Base-by-base conservation (phyloP, 1,140 invertebrate genomes). In the Heliconius hewitsoni region DNA sequence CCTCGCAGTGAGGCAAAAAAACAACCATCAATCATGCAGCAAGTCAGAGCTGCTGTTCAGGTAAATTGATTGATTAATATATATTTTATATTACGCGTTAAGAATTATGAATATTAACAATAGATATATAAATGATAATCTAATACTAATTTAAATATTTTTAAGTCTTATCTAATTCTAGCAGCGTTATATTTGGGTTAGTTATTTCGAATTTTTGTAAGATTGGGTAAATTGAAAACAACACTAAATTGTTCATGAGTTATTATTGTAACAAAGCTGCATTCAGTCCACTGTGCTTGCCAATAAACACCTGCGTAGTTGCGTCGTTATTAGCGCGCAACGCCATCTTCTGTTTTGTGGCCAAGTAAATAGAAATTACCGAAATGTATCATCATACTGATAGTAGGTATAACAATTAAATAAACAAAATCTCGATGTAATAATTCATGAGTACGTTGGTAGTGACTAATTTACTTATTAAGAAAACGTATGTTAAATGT, bases 1-100 rank as follows among this genome's bases (percentile, higher is more conserved):
- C 81, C 97, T 96, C 84, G 98, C 97, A 94, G 98, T 96, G 89
- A 95, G 81, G 81, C 89, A 73, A 92, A 95, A 88, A 97, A 94
- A 96, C 96, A 91, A 96, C 96, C 85, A 94, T 98, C 94, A 95
- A 98, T 96, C 84, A 95, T 94, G 97, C 97, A 95, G 91, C 95
- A 93, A 86, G 91, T 93, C 66, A 94, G 87, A 87, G 91, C 89
- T 78, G 95, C 91, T 80, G 94, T 95, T 8, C 93, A 94, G 91
- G 92, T 94, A 86, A 77, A 52, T 52, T 19, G 16, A 52, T 19
- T 19, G 5, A 52, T 5, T 52, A 52, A 60, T 60, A 60, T n/a
- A 23, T 57, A 9, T 23, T 46, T 46, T 37, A 37, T 37, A 37
- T 37, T 37, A 37, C 42, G 16, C 42, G 42, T 46, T 46, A 46